These are phyloP conservation scores for Spea multiplicata DNA, from an alignment of 2,113 vertebrate species.

Conservation along the genomic window DNA sequence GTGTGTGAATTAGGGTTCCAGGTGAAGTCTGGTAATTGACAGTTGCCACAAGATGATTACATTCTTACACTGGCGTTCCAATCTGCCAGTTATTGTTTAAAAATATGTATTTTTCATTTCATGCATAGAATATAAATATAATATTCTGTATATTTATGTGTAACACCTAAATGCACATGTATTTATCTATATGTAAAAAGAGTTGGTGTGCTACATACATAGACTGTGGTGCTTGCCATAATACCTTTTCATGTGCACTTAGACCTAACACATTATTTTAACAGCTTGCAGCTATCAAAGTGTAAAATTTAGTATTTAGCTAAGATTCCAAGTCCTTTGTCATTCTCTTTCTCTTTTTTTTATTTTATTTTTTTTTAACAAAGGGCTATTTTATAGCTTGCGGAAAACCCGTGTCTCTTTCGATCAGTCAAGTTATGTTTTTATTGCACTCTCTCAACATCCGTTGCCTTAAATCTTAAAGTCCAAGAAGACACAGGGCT, in stretches of 20 bases:
- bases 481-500: constrained; percentile 10
- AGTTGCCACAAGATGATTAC: too few species aligned
- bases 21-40: too few species aligned
- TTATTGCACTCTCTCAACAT: constrained; percentile 20
- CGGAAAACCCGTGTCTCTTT: constrained; percentile 30
- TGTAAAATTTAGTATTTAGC: constrained; percentile 42
- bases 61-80: too few species aligned
- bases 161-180: too few species aligned
- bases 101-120: too few species aligned
- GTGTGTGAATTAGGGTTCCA: too few species aligned
- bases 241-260: constrained; percentile 32
- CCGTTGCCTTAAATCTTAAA: constrained; percentile 21
- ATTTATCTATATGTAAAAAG: not conserved
- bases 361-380: constrained; percentile 7
- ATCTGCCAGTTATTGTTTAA: too few species aligned
- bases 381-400: constrained; percentile 41
- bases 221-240: not conserved
- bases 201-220: not conserved
- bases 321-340: constrained; percentile 20
- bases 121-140: too few species aligned
- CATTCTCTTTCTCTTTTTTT: constrained; percentile 28
- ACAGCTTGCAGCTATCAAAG: constrained; percentile 42
- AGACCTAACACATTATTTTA: constrained; percentile 25
- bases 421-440: constrained; percentile 3
- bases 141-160: too few species aligned